Base-by-base conservation (phyloP, 2,888 invertebrate species). In the Dasypogon diadema region DNA sequence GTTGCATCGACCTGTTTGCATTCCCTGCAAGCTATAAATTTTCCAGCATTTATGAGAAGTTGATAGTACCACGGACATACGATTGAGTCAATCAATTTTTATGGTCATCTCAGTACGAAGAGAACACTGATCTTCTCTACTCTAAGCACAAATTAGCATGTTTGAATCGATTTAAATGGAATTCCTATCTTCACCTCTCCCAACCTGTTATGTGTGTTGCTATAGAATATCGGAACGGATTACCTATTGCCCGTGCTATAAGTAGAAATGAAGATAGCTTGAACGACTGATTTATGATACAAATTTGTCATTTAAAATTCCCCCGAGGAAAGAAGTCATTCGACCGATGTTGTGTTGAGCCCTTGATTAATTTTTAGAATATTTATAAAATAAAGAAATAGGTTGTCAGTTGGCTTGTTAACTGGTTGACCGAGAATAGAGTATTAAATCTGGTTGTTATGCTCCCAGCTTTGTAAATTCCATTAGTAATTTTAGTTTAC, bases 151-250 rank as follows among this genome's bases (percentile, higher is more conserved):
- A 70, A 70, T 70, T 70, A 70, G 70, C 51, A 70, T 70, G 34
- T 30, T 70, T 34, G 18, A 70, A 70, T 70, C 54, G 54, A 70
- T 70, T 70, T 54, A 34, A 54, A 70, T 54, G 70, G 18, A 70
- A 70, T 70, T 54, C 54, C 34, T 34, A 70, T 70, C 70, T 16
- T 51, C 34, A 54, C 51, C 21, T n/a, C 26, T 6, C 34, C 2
- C 2, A 34, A 18, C 22, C 3, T 60, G 60, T 2, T 37, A 21
- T 60, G 37, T 18, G 10, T 21, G 12, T 60, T 34, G 60, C n/a
- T 34, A 18, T 37, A 18, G 12, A 34, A 21, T n/a, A n/a, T 34
- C 12, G 18, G 37, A 21, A 37, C 16, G 6, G 34, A 34, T 34
- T 26, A 30, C 16, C 10, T 18, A 10, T 18, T 0, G 18, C 34